A percentile compares a stretch with the other conserved stretches of the same genome.
phyloP scores from a whole-genome alignment of 2,113 vertebrate species.

The Indicator maculatus region DNA sequence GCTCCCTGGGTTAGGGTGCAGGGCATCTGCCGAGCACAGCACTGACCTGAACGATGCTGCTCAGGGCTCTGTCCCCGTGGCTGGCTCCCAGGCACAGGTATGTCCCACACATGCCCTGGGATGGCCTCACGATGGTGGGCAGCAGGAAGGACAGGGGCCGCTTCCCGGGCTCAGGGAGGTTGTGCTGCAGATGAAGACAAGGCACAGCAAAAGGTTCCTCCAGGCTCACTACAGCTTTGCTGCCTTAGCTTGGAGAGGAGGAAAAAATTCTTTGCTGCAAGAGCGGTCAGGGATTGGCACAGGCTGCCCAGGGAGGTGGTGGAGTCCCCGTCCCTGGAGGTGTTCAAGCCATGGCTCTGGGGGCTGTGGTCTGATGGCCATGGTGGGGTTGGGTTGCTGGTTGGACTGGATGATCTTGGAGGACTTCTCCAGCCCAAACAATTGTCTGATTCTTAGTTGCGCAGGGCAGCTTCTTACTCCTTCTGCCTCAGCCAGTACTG shows the following conservation, averaged over 20 bases:
- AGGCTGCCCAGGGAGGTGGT: no score
- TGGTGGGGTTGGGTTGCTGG: no score
- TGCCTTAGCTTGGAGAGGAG: no score
- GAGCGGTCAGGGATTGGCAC: no score
- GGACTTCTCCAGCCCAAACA: no score
- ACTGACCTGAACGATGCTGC: conserved; percentile 89
- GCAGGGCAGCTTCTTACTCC: background rate
- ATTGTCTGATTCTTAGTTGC: background rate
- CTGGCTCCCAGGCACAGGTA: conserved; percentile 90
- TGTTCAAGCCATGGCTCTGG: no score
- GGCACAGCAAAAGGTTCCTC: background rate
- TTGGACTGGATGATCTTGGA: no score
- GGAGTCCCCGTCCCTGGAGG: no score
- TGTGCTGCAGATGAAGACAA: conserved; percentile 77
- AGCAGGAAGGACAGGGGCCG: conserved; percentile 92
- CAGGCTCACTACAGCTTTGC: background rate
- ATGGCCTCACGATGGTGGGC: conserved; percentile 90
- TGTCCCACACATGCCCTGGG: conserved; percentile 90
- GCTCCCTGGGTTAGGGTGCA: no score
- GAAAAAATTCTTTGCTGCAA: no score
- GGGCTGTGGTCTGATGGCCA: no score
- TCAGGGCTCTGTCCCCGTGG: conserved; percentile 87
- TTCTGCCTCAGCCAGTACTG: background rate
- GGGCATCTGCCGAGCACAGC: rapidly evolving
- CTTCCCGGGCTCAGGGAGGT: conserved; percentile 83